Percentiles rank a stretch among this genome's conserved stretches.
Evolutionary conservation across 2,797 vertebrate genomes (phyloP).

Genomic region (Acanthiza pusilla): DNA sequence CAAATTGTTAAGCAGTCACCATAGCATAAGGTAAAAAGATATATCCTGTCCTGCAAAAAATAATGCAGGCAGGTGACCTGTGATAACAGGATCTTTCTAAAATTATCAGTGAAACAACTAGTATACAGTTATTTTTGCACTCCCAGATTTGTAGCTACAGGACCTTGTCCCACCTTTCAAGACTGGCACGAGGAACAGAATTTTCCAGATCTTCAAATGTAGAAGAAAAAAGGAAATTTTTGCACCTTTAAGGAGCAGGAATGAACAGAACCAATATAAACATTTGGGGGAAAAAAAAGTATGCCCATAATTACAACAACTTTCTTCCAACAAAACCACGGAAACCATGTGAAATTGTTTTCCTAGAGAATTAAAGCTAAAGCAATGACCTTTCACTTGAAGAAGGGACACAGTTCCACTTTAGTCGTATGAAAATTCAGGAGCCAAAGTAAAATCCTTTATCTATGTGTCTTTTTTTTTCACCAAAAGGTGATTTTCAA

Average conservation of each 20-base stretch:
- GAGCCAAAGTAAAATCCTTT: not conserved
- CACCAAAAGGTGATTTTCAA: not conserved
- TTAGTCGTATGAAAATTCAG: not conserved
- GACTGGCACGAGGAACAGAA: not conserved
- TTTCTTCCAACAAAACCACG: not conserved
- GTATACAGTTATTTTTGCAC: not conserved
- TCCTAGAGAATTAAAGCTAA: not conserved
- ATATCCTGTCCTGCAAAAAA: not conserved
- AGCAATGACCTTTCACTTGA: not conserved
- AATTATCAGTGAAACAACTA: not conserved
- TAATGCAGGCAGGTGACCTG: not conserved
- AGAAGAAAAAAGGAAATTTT: not conserved
- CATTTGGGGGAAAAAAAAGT: accelerated
- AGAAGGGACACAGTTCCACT: not conserved
- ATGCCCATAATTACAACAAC: not conserved
- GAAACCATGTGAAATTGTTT: not conserved
- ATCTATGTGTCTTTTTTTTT: not conserved
- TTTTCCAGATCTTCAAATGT: not conserved
- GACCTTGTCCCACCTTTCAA: not conserved
- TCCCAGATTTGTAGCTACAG: not conserved
- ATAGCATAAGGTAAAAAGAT: not conserved
- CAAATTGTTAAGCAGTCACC: not conserved
- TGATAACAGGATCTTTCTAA: not conserved
- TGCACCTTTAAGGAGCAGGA: not conserved
- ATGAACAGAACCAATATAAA: not conserved